Base-by-base conservation (phyloP, 35 echinoderm and acorn worm species). In the Hemicentrotus pulcherrimus region DNA sequence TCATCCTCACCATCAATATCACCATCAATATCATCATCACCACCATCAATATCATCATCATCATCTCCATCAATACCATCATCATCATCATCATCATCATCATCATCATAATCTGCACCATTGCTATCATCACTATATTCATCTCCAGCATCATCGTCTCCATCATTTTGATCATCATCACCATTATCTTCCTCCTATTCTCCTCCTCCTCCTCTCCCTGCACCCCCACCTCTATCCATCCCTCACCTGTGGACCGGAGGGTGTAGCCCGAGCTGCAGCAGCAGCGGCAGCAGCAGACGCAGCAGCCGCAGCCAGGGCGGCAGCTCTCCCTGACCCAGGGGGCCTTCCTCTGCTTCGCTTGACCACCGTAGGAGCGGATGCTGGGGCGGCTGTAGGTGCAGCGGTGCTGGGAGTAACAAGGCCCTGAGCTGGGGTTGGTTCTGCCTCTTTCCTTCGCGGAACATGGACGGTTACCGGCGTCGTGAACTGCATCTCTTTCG, bases 221-320 rank as follows among this genome's bases (percentile, higher is more conserved):
- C 52, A 9, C 9, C 52, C 4, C 9, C 5, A 59, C 52, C 52
- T 11, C 97, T 5, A 28, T n/a, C 2, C 65, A 78, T 78, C 78
- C 31, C 47, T 97, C 96, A 93, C 91, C 32, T 32, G 46, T 31
- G 48, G n/a, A 48, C 91, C 48, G 30, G 95, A 31, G 30, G 95
- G 35, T 32, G 96, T 59, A 1, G 94, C 93, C 50, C 95, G n/a
- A 32, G 92, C 95, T 11, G 92, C 96, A 30, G 96, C 96, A 52
- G 86, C 95, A 2, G 96, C 96, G 0, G 96, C 96, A 86, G 96
- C 96, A 61, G 96, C 94, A 10, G 96, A 94, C 0, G 96, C 96
- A 59, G 96, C 95, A 16, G 92, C 96, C 5, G 96, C 96, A 89
- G 96, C 94, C 47, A 47, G 46, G 2, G 94, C 94, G 3, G 96